A percentile compares a stretch with the other conserved stretches of the same genome.
Conservation (phyloP, 1,140 invertebrate species). For the Tetranychus cinnabarinus region DNA sequence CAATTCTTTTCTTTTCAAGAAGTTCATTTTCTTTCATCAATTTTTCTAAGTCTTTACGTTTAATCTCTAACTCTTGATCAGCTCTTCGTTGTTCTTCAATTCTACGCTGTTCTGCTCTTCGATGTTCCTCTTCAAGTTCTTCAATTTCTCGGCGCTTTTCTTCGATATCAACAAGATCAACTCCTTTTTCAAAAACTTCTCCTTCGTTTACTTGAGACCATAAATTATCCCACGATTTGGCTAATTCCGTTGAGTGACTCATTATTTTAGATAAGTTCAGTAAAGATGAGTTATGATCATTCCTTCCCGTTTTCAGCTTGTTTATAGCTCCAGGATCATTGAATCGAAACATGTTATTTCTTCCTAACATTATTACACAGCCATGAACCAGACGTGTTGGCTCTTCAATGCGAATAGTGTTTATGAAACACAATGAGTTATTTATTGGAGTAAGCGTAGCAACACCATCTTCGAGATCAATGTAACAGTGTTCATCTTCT, state of each 20-base stretch:
- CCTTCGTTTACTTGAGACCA: not conserved
- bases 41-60: conserved; percentile 13
- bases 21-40: conserved; percentile 15
- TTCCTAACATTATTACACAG: conserved; percentile 54
- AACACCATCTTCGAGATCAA: conserved; percentile 41
- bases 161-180: conserved; percentile 1
- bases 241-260: conserved; percentile 55
- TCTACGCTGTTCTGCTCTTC: conserved; percentile 1
- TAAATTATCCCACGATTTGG: conserved; percentile 28
- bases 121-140: conserved; percentile 17
- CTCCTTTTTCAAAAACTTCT: not conserved
- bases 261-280: conserved; percentile 26
- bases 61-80: conserved; percentile 16
- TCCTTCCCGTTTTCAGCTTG: conserved; percentile 43
- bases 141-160: conserved; percentile 16
- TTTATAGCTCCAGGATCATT: conserved; percentile 75
- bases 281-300: conserved; percentile 22
- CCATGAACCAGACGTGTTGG: conserved; percentile 50
- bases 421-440: conserved; percentile 52
- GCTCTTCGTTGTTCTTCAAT: conserved; percentile 13
- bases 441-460: conserved; percentile 48
- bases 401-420: conserved; percentile 46
- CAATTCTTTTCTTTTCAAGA: conserved; percentile 2
- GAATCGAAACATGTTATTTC: conserved; percentile 67
- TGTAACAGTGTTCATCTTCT: conserved; percentile 52